These are phyloP conservation scores for Lophotriccus pileatus DNA, from an alignment of 2,797 vertebrate genomes.

Conservation along the genomic window DNA sequence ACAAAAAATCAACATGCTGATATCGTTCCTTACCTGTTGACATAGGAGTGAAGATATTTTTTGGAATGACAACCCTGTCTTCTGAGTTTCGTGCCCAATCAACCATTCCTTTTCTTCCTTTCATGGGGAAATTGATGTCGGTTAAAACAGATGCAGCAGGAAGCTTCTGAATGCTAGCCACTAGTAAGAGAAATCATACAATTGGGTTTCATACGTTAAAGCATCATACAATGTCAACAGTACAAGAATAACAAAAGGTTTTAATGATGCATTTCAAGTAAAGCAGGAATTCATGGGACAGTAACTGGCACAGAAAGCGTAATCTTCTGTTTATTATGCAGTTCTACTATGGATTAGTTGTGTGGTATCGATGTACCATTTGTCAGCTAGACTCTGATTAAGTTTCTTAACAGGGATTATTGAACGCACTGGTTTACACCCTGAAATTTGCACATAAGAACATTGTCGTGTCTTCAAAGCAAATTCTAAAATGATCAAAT, in stretches of 20 bases:
- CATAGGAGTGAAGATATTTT: conserved; percentile 93
- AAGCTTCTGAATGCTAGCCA: conserved; percentile 98
- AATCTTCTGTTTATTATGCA: background rate
- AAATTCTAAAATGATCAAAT: conserved; percentile 58
- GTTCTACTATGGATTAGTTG: background rate
- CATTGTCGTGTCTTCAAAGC: background rate
- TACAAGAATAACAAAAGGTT: background rate
- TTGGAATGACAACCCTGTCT: conserved; percentile 97
- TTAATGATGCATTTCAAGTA: background rate
- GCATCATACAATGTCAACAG: background rate
- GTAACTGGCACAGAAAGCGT: background rate
- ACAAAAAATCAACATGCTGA: background rate
- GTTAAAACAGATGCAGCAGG: conserved; percentile 95
- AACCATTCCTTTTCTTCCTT: conserved; percentile 99
- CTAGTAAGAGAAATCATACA: conserved; percentile 72
- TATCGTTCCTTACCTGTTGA: conserved; percentile 85
- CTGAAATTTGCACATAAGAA: conserved; percentile 32
- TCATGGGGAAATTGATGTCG: conserved; percentile 99
- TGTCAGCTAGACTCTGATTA: conserved; percentile 3
- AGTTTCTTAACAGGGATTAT: conserved; percentile 18
- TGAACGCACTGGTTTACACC: background rate
- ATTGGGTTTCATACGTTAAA: background rate
- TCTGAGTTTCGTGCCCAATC: conserved; percentile 99
- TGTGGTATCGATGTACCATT: background rate
- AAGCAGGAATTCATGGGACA: background rate